Base-by-base conservation (phyloP, 2,113 vertebrate species). In the Okapia johnstoni region DNA sequence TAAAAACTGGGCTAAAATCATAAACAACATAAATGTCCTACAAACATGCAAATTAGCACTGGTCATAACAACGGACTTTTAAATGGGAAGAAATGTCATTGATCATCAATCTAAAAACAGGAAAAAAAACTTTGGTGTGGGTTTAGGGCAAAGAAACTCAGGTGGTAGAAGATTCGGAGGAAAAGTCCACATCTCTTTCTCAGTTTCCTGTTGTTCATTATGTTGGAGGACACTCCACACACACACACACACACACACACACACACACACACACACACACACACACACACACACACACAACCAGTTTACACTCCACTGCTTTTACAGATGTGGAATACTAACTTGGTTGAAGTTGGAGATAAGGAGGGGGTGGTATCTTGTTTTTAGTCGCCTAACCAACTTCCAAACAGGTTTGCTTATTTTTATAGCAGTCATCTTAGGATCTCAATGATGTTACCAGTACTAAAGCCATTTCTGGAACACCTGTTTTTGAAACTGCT, bases 401-500 rank as follows among this genome's bases (percentile, higher is more conserved):
- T 87, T 91, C 61, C 58, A 84, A 15, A n/a, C n/a, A 46, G 19
- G 15, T 97, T 97, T 91, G 46, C 13, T 89, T 43, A 66, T 63
- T 88, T 84, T 60, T 95, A 93, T 54, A 76, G 30, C 36, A 86
- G 16, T 81, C 54, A 48, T 73, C 55, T 77, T 93, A 84, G 26
- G 15, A 57, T 91, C 48, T 83, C 87, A 84, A 7, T 73, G 55
- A 54, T 90, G 79, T 89, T 90, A 25, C 70, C 43, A 90, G 5
- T 76, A 63, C 9, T 61, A 81, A 93, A 88, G 60, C 26, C 43
- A 97, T 86, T 92, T 88, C 40, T 94, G 58, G 36, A 92, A 94
- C 30, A 80, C 43, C 25, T 77, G 81, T 57, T 57, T 92, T 84
- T 85, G 57, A 92, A 89, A 92, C 79, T 85, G 30, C 58, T 66